Conservation (phyloP, 2,888 invertebrate genomes). For the Meta bourneti region DNA sequence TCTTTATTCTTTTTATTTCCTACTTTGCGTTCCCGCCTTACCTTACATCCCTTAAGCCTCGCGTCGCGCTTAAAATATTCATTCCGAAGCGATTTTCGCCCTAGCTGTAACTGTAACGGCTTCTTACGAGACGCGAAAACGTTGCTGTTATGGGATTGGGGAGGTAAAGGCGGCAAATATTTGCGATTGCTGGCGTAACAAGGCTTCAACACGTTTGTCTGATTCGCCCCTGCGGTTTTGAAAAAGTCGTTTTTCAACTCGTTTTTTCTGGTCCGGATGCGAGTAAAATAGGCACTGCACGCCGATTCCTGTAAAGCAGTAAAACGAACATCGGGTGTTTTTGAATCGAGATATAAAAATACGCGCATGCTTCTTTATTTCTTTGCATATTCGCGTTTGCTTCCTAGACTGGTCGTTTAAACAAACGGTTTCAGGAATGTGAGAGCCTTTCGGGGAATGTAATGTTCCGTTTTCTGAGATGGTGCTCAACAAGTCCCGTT, state of each 20-base stretch:
- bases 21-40: slow-evolving; percentile 31
- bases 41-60: slow-evolving; percentile 62
- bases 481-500: not conserved
- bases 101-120: slow-evolving; percentile 64
- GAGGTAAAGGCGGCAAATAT: slow-evolving; percentile 63
- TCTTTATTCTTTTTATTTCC: not conserved
- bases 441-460: not conserved
- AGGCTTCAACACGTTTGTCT: slow-evolving; percentile 41
- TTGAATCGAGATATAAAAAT: not conserved
- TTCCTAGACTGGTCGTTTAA: not conserved
- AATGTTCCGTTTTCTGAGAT: not conserved
- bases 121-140: slow-evolving; percentile 18
- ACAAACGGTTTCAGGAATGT: not conserved
- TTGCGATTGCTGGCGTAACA: slow-evolving; percentile 60
- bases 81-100: slow-evolving; percentile 71
- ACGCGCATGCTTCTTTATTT: slow-evolving; percentile 3
- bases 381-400: not conserved
- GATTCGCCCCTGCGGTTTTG: slow-evolving; percentile 65
- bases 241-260: slow-evolving; percentile 24
- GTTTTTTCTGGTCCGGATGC: slow-evolving; percentile 23
- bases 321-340: not conserved
- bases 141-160: slow-evolving; percentile 67
- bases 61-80: slow-evolving; percentile 73
- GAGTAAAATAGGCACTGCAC: slow-evolving; percentile 21
- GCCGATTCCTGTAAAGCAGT: not conserved